Conservation (phyloP, 2,113 vertebrate genomes). For the Cervus canadensis region DNA sequence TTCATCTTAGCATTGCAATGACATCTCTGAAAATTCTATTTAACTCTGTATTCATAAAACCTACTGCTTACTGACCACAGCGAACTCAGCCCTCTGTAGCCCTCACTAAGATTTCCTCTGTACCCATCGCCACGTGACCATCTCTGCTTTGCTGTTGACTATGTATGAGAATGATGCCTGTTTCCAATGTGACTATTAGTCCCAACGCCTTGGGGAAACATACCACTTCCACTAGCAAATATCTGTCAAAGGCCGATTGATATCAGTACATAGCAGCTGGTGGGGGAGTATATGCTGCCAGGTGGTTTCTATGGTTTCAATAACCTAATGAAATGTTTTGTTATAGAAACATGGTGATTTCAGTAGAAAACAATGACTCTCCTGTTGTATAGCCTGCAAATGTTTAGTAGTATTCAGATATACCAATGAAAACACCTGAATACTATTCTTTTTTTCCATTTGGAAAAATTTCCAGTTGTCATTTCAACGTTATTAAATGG, state of each 20-base stretch:
- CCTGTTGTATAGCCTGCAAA: background rate
- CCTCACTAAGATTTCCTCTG: background rate
- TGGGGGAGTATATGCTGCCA: background rate
- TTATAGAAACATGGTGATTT: background rate
- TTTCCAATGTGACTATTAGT: background rate
- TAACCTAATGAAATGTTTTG: background rate
- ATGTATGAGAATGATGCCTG: background rate
- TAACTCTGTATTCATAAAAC: background rate
- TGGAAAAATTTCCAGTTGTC: background rate
- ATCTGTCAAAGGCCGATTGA: background rate
- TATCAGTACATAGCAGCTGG: background rate
- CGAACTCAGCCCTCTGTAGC: background rate
- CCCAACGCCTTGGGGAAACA: background rate
- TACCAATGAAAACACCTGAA: background rate
- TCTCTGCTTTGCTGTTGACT: background rate
- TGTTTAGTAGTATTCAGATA: background rate
- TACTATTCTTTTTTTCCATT: background rate
- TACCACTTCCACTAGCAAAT: background rate
- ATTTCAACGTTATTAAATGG: background rate
- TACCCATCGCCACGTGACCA: background rate
- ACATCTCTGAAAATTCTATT: background rate
- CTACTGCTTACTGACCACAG: background rate
- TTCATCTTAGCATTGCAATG: background rate
- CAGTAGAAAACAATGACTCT: background rate
- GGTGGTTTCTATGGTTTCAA: conserved; percentile 1